Conservation (phyloP, 2,797 vertebrate genomes). For the Tauraco hartlaubi region DNA sequence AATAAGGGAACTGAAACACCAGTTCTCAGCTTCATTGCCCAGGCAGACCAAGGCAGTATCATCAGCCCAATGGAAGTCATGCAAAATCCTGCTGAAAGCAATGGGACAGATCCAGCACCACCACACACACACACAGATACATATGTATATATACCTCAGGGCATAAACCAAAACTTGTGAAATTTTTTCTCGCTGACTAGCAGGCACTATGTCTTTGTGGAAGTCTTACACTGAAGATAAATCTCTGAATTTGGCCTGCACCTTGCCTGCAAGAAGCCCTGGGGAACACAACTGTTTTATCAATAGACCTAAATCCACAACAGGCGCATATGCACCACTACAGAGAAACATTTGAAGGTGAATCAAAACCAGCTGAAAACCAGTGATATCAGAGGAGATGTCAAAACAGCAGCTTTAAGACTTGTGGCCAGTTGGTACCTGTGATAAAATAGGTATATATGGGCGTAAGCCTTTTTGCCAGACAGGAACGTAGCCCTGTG, state of each 20-base stretch:
- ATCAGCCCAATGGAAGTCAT: not conserved
- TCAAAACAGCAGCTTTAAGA: not conserved
- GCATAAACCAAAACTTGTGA: not conserved
- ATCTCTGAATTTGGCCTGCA: not conserved
- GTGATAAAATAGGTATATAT: not conserved
- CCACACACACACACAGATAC: not conserved
- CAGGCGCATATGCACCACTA: not conserved
- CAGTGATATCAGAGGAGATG: not conserved
- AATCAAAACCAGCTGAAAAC: not conserved
- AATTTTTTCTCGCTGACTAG: not conserved
- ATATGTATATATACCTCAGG: not conserved
- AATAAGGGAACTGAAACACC: not conserved
- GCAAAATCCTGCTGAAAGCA: not conserved
- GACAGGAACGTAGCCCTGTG: accelerated
- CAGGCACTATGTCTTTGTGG: not conserved
- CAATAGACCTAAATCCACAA: not conserved
- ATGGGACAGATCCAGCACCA: not conserved
- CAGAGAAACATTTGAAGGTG: not conserved
- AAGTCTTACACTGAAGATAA: not conserved
- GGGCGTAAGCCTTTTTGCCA: not conserved
- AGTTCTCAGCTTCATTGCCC: not conserved
- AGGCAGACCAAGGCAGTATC: not conserved
- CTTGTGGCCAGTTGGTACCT: not conserved
- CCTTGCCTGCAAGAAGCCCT: not conserved
- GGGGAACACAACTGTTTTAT: not conserved